A percentile compares a stretch with the other conserved stretches of the same genome.
These are phyloP conservation scores for Schizothorax lantsangensis DNA, from an alignment of 2,797 vertebrate genomes.

Conservation along the genomic window DNA sequence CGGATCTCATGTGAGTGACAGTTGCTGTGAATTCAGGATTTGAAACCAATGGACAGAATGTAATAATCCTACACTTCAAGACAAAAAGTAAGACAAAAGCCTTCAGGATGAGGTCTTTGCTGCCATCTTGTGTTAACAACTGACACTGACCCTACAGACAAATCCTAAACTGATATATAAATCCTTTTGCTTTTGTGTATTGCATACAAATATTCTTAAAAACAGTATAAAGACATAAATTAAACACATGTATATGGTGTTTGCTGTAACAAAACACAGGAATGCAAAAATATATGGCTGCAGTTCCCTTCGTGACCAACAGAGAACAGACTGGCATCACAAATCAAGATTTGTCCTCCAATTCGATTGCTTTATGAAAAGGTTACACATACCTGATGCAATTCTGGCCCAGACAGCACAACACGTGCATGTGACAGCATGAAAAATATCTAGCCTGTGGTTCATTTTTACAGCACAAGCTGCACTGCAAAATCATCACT, in stretches of 20 bases:
- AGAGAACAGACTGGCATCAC: conserved; percentile 51
- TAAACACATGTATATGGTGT: not conserved
- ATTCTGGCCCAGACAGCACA: conserved; percentile 3
- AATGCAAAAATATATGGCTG: conserved; percentile 5
- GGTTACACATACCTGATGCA: conserved; percentile 35
- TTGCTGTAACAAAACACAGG: not conserved
- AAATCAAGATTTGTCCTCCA: conserved; percentile 23
- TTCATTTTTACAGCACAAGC: not conserved
- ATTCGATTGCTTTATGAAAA: conserved; percentile 1
- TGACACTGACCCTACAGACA: not conserved
- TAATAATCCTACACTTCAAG: not conserved
- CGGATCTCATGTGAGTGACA: not conserved
- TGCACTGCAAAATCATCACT: no score
- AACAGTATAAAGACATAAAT: not conserved
- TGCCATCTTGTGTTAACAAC: conserved; percentile 52
- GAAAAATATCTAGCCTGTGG: not conserved
- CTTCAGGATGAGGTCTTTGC: conserved; percentile 36
- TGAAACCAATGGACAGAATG: not conserved
- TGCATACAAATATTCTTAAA: not conserved
- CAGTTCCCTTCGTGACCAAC: conserved; percentile 43
- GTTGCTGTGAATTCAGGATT: not conserved
- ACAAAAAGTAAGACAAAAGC: not conserved
- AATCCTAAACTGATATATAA: not conserved
- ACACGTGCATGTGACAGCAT: not conserved
- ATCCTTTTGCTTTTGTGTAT: not conserved